phyloP scores from a whole-genome alignment of 1,140 invertebrate species.

The Drosophila nasuta region DNA sequence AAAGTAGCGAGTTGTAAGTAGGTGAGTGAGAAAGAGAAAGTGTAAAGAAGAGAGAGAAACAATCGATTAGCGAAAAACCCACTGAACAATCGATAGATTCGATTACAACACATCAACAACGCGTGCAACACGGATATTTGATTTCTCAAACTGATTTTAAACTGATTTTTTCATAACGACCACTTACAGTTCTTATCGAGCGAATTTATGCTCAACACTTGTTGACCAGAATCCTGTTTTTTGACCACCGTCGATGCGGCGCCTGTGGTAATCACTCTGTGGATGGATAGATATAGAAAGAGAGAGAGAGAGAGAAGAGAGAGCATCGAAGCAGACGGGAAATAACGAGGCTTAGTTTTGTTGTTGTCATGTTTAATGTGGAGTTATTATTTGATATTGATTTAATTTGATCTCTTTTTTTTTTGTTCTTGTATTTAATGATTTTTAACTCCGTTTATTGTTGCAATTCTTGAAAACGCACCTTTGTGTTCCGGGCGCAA shows the following conservation, averaged over 20 bases:
- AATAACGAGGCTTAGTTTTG: conserved; percentile 47
- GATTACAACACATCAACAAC: conserved; percentile 71
- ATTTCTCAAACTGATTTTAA: conserved; percentile 36
- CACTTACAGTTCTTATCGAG: conserved; percentile 85
- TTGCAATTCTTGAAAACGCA: conserved; percentile 50
- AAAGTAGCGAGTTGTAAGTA: conserved; percentile 45
- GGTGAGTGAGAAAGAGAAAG: conserved; percentile 56
- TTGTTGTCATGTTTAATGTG: conserved; percentile 34
- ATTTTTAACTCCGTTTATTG: too few species aligned
- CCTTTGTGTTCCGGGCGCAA: conserved; percentile 82
- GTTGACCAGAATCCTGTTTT: conserved; percentile 80
- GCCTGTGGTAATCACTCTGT: conserved; percentile 81
- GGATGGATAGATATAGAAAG: conserved; percentile 30
- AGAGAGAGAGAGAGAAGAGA: conserved; percentile 25
- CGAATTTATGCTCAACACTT: conserved; percentile 81
- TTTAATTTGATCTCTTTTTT: conserved; percentile 14
- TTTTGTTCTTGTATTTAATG: background rate
- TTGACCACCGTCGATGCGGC: conserved; percentile 76
- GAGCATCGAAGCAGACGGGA: conserved; percentile 47
- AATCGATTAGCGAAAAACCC: conserved; percentile 72
- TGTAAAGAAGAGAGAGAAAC: conserved; percentile 69
- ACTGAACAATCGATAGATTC: conserved; percentile 47
- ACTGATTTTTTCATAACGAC: conserved; percentile 35
- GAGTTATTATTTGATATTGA: conserved; percentile 6
- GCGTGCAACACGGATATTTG: conserved; percentile 74